Percentiles rank a stretch among this genome's conserved stretches.
phyloP scores from a whole-genome alignment of 1,140 invertebrate species.

The Anagrus nilaparvatae region DNA sequence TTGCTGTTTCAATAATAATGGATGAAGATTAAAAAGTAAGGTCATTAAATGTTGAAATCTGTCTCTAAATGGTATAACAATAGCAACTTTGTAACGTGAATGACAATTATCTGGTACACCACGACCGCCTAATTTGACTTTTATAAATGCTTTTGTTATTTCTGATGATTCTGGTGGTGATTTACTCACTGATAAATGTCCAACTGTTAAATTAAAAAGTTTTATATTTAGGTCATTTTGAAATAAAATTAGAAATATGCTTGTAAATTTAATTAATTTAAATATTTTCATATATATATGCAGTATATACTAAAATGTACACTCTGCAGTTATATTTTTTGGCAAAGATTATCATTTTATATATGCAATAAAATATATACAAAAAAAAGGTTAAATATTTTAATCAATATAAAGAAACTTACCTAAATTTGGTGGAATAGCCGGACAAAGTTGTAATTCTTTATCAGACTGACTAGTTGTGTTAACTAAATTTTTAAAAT shows the following conservation, averaged over 20 bases:
- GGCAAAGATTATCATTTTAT: not conserved
- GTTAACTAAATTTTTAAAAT: too few species aligned
- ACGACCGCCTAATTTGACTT: slow-evolving; percentile 59
- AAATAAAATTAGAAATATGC: too few species aligned
- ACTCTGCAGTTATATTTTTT: slow-evolving; percentile 1
- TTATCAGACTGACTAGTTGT: too few species aligned
- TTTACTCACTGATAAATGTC: slow-evolving; percentile 34
- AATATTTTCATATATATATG: too few species aligned
- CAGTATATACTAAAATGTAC: too few species aligned
- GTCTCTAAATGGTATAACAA: slow-evolving; percentile 83
- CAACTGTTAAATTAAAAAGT: slow-evolving; percentile 39
- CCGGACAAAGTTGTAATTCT: slow-evolving; percentile 29
- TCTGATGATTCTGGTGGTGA: slow-evolving; percentile 31
- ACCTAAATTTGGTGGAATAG: slow-evolving; percentile 42
- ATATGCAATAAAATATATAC: not conserved
- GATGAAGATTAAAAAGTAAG: slow-evolving; percentile 83
- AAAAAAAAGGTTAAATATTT: not conserved
- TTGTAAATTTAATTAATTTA: too few species aligned
- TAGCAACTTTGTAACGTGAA: slow-evolving; percentile 69
- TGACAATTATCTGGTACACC: slow-evolving; percentile 67
- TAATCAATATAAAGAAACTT: slow-evolving; percentile 15
- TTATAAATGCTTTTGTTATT: slow-evolving; percentile 37
- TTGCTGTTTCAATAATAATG: slow-evolving; percentile 80
- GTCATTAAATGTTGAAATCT: slow-evolving; percentile 71
- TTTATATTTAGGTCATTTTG: too few species aligned